Conservation (phyloP, 2,113 vertebrate species). For the Saimiri boliviensis region DNA sequence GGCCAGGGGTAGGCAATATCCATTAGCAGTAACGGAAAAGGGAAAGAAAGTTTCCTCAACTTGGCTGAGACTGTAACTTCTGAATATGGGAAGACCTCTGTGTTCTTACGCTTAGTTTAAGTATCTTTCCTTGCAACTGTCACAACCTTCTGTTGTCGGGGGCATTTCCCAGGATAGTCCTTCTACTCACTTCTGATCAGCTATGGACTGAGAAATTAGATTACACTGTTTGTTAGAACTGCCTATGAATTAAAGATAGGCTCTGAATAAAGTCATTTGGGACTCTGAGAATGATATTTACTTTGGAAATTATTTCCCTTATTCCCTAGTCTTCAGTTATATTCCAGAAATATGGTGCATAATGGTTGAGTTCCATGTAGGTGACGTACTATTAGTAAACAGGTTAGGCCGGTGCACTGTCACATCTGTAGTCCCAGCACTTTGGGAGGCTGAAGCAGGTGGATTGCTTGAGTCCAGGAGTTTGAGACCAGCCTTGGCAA, state of each 20-base stretch:
- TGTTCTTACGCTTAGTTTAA: conserved; percentile 20
- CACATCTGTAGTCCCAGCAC: too few species aligned
- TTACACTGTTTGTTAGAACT: not conserved
- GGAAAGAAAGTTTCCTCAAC: not conserved
- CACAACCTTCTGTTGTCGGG: not conserved
- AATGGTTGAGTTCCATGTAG: not conserved
- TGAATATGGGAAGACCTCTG: not conserved
- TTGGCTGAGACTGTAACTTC: conserved; percentile 6
- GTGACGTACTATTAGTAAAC: not conserved
- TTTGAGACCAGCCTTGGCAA: too few species aligned
- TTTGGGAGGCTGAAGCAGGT: too few species aligned
- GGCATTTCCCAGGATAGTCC: not conserved
- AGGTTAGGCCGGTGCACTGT: too few species aligned
- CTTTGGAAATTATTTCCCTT: conserved; percentile 29
- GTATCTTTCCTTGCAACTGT: conserved; percentile 12
- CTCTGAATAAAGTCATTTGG: not conserved
- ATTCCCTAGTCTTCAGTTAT: conserved; percentile 1
- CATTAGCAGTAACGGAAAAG: not conserved
- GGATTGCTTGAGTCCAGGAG: too few species aligned
- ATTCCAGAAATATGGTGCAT: not conserved
- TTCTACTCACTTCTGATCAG: not conserved
- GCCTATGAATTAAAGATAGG: conserved; percentile 8
- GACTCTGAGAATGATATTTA: not conserved
- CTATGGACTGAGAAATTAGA: not conserved
- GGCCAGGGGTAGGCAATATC: not conserved